These are phyloP conservation scores for Dolichoris vasculosae DNA, from an alignment of 1,140 invertebrate species.

Conservation along the genomic window DNA sequence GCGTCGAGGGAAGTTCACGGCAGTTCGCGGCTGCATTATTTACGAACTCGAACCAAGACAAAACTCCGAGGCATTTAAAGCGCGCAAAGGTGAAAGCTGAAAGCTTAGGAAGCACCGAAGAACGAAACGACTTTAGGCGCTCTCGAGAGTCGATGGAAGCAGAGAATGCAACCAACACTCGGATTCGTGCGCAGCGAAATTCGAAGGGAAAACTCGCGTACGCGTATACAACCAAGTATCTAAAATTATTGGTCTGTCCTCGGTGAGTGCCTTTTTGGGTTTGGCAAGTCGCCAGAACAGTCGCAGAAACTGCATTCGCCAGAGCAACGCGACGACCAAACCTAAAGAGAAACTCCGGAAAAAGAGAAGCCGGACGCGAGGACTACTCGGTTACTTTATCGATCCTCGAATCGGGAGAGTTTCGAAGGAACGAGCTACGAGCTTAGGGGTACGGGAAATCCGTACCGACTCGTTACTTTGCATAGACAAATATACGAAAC, in stretches of 20 bases:
- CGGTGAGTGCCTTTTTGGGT: conserved; percentile 61
- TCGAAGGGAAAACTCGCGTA: background rate
- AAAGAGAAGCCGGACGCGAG: background rate
- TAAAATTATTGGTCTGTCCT: conserved; percentile 64
- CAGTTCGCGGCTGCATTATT: background rate
- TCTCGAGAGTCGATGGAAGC: background rate
- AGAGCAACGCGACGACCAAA: background rate
- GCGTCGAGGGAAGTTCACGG: background rate
- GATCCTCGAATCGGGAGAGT: too few species aligned
- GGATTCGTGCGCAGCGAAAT: background rate
- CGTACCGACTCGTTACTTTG: too few species aligned
- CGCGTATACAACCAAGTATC: conserved; percentile 49
- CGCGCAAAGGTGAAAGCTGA: background rate
- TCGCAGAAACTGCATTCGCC: conserved; percentile 45
- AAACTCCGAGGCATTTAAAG: background rate
- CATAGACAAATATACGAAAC: too few species aligned
- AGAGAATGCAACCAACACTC: background rate
- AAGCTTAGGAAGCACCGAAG: background rate
- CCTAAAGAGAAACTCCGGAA: conserved; percentile 21
- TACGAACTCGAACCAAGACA: background rate
- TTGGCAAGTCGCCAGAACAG: conserved; percentile 59
- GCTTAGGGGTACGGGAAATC: too few species aligned
- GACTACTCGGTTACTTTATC: conserved; percentile 50
- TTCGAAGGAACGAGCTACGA: too few species aligned
- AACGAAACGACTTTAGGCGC: background rate